Evolutionary conservation across 2,888 invertebrate genomes (phyloP).

Genomic region (Oxycera nigricornis): DNA sequence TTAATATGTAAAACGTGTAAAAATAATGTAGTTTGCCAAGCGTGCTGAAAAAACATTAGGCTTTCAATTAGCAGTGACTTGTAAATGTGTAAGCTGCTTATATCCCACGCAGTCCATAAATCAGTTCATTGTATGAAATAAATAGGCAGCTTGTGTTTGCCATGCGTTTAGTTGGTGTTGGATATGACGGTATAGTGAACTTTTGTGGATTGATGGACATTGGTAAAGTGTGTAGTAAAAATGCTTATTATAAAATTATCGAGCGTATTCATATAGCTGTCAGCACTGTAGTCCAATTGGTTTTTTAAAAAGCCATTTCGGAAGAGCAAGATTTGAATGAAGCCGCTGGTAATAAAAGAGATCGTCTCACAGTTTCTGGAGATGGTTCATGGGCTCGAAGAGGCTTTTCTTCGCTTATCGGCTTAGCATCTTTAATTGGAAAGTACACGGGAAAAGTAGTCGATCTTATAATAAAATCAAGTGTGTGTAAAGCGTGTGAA

Average conservation of each 20-base stretch:
- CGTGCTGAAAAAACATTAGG: neutral
- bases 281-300: neutral
- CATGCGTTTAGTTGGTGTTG: neutral
- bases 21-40: neutral
- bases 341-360: neutral
- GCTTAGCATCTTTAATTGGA: neutral
- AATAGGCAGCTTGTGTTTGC: neutral
- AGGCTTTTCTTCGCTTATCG: neutral
- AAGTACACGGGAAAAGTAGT: constrained; percentile 5
- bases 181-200: neutral
- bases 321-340: neutral
- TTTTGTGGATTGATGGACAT: neutral
- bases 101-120: neutral
- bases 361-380: neutral
- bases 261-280: neutral
- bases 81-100: neutral
- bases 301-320: neutral
- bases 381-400: too few species aligned
- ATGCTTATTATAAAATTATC: neutral
- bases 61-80: neutral
- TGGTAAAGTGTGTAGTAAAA: neutral
- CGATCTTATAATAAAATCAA: neutral
- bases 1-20: too few species aligned
- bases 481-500: constrained; percentile 3
- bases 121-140: neutral